Percentiles rank a stretch among this genome's conserved stretches.
Evolutionary conservation across 53 echinoderm and acorn worm species (phyloP).

Genomic region (Astropecten irregularis): DNA sequence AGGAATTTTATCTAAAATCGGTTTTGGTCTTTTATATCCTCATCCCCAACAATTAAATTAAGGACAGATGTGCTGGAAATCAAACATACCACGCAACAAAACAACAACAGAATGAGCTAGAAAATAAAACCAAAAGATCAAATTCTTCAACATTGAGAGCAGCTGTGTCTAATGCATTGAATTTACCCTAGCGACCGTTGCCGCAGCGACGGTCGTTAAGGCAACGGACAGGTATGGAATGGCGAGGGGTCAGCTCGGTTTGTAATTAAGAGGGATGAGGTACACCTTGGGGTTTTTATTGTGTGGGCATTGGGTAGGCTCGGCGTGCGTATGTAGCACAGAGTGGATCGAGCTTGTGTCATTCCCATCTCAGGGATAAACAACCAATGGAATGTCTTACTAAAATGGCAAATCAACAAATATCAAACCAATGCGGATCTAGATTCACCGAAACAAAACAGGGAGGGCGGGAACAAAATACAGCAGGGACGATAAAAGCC

Average conservation of each 20-base stretch:
- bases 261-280: constrained; percentile 44
- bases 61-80: constrained; percentile 26
- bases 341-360: no score
- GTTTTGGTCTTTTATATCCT: no score
- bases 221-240: constrained; percentile 48
- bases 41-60: constrained; percentile 29
- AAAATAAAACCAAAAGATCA: not conserved
- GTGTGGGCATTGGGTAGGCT: constrained; percentile 2
- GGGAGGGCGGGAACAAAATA: not conserved
- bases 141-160: constrained; percentile 2
- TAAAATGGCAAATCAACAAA: constrained; percentile 33
- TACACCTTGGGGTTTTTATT: constrained; percentile 4
- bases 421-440: not conserved
- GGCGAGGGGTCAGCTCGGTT: not conserved
- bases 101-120: no score
- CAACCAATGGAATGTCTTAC: constrained; percentile 14
- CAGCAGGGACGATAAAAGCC: not conserved
- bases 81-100: no score
- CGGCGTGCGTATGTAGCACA: not conserved
- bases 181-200: constrained; percentile 46
- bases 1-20: no score
- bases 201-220: not conserved
- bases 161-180: constrained; percentile 32
- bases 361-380: no score
- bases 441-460: no score